phyloP scores from a whole-genome alignment of 2,113 vertebrate genomes.

The Erythrocercus mccallii region DNA sequence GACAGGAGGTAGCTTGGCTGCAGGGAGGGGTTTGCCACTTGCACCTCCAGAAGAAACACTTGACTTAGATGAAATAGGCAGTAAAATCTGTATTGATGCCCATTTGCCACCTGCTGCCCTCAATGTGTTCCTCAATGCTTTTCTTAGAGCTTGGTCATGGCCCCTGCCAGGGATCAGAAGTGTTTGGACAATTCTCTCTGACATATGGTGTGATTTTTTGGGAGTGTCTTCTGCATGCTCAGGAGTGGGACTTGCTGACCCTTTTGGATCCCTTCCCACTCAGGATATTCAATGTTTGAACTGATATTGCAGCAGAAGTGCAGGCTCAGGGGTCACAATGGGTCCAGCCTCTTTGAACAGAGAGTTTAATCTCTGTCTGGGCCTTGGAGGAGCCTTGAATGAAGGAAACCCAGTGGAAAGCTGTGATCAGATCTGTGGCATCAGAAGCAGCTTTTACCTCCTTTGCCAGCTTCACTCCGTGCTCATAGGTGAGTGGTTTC shows the following conservation, averaged over 20 bases:
- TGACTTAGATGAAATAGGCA: background rate
- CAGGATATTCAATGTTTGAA: background rate
- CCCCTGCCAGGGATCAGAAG: background rate
- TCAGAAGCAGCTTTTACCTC: slow-evolving; percentile 67
- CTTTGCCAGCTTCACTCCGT: slow-evolving; percentile 85
- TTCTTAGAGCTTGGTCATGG: background rate
- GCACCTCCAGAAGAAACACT: background rate
- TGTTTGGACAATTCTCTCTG: background rate
- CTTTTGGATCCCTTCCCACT: background rate
- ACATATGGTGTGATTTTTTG: background rate
- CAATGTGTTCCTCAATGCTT: background rate
- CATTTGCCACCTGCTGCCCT: background rate
- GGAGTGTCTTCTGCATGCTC: background rate
- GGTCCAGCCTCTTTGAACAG: background rate
- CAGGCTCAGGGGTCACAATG: background rate
- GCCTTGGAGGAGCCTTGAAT: background rate
- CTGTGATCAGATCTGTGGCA: background rate
- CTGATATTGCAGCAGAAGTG: background rate
- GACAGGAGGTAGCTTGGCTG: background rate
- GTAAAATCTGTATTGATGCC: background rate
- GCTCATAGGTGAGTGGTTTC: slow-evolving; percentile 86
- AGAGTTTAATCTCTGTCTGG: background rate
- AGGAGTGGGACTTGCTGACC: accelerated
- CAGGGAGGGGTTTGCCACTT: background rate
- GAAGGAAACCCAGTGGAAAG: background rate